These are phyloP conservation scores for Calephelis nemesis DNA, from an alignment of 1,140 invertebrate genomes.

Conservation along the genomic window DNA sequence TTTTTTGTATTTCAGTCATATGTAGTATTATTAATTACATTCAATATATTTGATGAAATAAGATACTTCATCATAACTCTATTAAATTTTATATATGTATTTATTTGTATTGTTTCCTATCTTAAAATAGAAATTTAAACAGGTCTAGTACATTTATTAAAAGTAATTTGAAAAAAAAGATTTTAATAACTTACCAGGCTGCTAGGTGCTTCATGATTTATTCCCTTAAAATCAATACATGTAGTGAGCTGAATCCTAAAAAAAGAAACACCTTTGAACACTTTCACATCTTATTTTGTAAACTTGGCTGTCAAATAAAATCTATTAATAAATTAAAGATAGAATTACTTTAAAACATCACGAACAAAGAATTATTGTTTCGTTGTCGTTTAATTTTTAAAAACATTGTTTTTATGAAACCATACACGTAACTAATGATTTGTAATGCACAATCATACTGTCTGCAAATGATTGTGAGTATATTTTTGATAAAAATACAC, in stretches of 20 bases:
- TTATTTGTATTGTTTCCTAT: too few species aligned
- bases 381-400: not conserved
- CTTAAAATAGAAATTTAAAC: too few species aligned
- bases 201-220: conserved; percentile 62
- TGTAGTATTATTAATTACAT: too few species aligned
- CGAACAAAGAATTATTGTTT: conserved; percentile 10
- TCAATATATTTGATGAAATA: too few species aligned
- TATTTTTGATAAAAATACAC: conserved; percentile 21
- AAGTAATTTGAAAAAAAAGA: not conserved
- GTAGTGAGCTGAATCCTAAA: conserved; percentile 9
- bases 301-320: conserved; percentile 7
- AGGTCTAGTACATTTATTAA: too few species aligned
- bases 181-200: conserved; percentile 54
- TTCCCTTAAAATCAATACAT: conserved; percentile 1
- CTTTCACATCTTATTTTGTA: conserved; percentile 1
- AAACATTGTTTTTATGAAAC: too few species aligned
- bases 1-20: too few species aligned
- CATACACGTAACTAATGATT: not conserved
- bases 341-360: conserved; percentile 8
- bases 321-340: conserved; percentile 11
- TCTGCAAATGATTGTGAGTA: not conserved
- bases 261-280: not conserved
- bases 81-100: too few species aligned
- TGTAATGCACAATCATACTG: not conserved
- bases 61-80: too few species aligned